Base-by-base conservation (phyloP, 2,113 vertebrate genomes). In the Meriones unguiculatus region DNA sequence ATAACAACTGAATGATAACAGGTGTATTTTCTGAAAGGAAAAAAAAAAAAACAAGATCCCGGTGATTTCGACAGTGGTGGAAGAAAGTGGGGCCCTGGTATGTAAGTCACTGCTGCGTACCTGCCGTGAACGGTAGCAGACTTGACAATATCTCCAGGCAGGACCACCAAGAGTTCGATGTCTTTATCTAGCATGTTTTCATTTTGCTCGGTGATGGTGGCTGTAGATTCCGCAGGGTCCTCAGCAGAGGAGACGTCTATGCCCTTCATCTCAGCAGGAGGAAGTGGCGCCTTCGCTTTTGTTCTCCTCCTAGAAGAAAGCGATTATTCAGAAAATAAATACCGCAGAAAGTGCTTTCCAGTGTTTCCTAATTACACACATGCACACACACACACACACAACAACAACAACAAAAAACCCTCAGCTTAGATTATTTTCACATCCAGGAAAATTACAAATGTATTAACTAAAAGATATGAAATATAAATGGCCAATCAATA, bases 281-380 rank as follows among this genome's bases (percentile, higher is more conserved):
- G 99, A 97, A 98, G 98, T 0, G 99, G 99, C 32, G 99, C 99
- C 98, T 99, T 99, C 96, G 98, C 99, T 98, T 99, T 99, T 93
- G 98, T 97, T 96, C 99, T 99, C 98, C 99, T 99, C 98, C 99
- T 99, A 98, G 97, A 98, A 98, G 72, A 96, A 94, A 41, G 75
- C 97, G 5, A 96, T 95, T 97, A 93, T 30, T 87, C 22, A 24
- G 38, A 80, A 95, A 87, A 92, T 38, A 78, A 87, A 35, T 35
- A 64, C 81, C 84, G 90, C 75, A 28, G 62, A 78, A 95, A 25
- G 75, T 93, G 93, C 22, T 85, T 89, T 84, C 17, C 41, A 90
- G 70, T 52, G 80, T 7, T 0, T 73, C n/a, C 22, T 59, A 77
- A 89, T 80, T 90, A 84, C 77, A 92, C 70, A 46, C 46, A 5